phyloP scores from a whole-genome alignment of 1,140 invertebrate species.

The Plodia interpunctella region DNA sequence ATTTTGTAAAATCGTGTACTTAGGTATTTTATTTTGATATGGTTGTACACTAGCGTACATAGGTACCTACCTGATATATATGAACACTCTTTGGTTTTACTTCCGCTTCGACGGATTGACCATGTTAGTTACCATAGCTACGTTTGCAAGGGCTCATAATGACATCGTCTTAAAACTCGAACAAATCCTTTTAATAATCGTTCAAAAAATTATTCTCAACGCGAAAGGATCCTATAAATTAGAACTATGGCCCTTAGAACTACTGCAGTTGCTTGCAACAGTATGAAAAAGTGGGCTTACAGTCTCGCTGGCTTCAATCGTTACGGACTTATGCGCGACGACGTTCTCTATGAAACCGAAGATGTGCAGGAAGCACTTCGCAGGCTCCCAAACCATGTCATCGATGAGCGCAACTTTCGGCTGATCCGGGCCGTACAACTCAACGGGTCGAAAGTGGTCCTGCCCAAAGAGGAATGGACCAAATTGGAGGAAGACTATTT shows the following conservation, averaged over 20 bases:
- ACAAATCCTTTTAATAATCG: not conserved
- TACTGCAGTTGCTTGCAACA: constrained; percentile 43
- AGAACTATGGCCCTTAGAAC: constrained; percentile 56
- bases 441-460: constrained; percentile 82
- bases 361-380: constrained; percentile 89
- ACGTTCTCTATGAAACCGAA: constrained; percentile 82
- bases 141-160: too few species aligned
- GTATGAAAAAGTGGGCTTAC: constrained; percentile 81
- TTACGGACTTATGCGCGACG: constrained; percentile 88
- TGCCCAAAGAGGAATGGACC: constrained; percentile 94
- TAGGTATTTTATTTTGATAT: too few species aligned
- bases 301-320: constrained; percentile 85
- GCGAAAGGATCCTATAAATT: not conserved
- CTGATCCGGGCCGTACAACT: constrained; percentile 87
- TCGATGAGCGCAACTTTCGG: constrained; percentile 90
- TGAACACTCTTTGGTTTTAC: too few species aligned
- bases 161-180: too few species aligned
- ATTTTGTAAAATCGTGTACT: too few species aligned
- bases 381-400: constrained; percentile 82
- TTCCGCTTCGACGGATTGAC: too few species aligned
- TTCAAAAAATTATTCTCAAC: not conserved
- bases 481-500: constrained; percentile 89
- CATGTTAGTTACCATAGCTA: not conserved
- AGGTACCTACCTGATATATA: too few species aligned
- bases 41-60: too few species aligned